phyloP scores from a whole-genome alignment of 2,888 invertebrate species.

The Callimorpha dominula region DNA sequence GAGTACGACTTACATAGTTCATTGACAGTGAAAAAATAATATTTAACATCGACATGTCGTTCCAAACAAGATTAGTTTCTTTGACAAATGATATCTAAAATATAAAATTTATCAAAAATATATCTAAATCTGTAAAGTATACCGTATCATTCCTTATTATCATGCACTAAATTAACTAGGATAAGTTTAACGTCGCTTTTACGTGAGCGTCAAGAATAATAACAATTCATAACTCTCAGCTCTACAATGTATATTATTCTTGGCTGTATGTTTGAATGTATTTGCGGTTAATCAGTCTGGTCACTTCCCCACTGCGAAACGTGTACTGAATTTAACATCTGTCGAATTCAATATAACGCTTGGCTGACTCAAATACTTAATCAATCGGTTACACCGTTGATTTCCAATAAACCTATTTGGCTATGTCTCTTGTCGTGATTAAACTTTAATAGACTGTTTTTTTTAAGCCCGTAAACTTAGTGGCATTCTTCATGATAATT shows the following conservation, averaged over 20 bases:
- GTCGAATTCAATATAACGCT: slow-evolving; percentile 67
- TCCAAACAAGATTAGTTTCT: no score
- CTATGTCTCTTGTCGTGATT: slow-evolving; percentile 57
- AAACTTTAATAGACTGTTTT: slow-evolving; percentile 58
- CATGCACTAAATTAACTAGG: not conserved
- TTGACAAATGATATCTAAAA: no score
- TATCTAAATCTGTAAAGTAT: not conserved
- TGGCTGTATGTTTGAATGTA: slow-evolving; percentile 46
- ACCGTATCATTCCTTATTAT: not conserved
- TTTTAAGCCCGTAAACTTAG: slow-evolving; percentile 42
- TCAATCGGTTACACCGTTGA: slow-evolving; percentile 70
- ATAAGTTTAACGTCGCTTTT: not conserved
- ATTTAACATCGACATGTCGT: not conserved
- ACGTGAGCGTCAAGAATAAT: not conserved
- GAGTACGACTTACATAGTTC: not conserved
- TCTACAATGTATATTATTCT: slow-evolving; percentile 52
- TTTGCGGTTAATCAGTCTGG: slow-evolving; percentile 68
- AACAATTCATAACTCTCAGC: not conserved
- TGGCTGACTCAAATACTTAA: slow-evolving; percentile 63
- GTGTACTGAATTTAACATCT: slow-evolving; percentile 48
- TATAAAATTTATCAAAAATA: not conserved
- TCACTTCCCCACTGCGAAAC: slow-evolving; percentile 54
- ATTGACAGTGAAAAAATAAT: not conserved
- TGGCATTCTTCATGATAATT: slow-evolving; percentile 43
- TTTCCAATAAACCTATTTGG: slow-evolving; percentile 59